Evolutionary conservation across 2,888 invertebrate genomes (phyloP), one percentile per base, ranked within the genome.

Genomic region (Machimus atricapillus): DNA sequence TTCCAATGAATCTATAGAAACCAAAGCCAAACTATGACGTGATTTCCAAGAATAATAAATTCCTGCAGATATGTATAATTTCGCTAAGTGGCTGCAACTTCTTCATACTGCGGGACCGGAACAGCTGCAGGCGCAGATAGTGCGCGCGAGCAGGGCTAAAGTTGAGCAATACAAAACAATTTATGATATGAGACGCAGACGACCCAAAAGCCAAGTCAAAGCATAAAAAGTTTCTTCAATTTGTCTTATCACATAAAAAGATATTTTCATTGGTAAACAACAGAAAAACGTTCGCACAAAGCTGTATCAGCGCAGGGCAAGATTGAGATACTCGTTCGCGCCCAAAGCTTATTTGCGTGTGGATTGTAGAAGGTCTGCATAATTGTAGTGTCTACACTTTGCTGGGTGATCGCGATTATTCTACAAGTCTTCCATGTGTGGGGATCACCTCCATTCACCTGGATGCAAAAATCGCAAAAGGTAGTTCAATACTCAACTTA

Each of bases 81-180:
- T 19, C 1, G 19, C 66, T 66, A 66, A 66, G 66, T 66, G 66
- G 23, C 23, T 66, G 66, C 66, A 66, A 66, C 66, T 66, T 66
- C 66, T 66, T 27, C 40, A 34, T 14, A 66, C 23, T 34, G n/a
- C 5, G 31, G 34, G 56, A 34, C 58, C 23, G 56, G 58, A 82
- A 66, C 82, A 82, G 82, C 82, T 58, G 82, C 82, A 56, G 31
- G 34, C 16, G 82, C 12, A 82, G 82, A 82, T 82, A 82, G 58
- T 58, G 27, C 46, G 16, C 7, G 23, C 46, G 12, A 79, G 79
- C 46, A 56, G 43, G 58, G 23, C 27, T 58, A 82, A 82, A 82
- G 58, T 82, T 82, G 58, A 82, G 82, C 82, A 82, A 79, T 79
- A 52, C 79, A n/a, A 46, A 27, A 31, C 79, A n/a, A 27, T 58